Base-by-base conservation (phyloP, 2,797 vertebrate species). In the Sebastes trivittatus region DNA sequence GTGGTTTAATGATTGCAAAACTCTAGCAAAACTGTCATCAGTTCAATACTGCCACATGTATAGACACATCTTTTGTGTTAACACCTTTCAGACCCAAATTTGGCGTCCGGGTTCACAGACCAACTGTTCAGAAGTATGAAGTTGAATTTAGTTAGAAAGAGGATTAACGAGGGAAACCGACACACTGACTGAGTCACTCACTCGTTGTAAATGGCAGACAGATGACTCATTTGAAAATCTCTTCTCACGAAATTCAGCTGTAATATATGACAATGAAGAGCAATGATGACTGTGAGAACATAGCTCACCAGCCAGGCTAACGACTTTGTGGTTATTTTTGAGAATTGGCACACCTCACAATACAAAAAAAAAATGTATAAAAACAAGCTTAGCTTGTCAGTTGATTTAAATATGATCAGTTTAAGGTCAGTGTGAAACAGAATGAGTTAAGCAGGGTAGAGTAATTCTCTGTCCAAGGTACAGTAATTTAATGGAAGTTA, bases 221-320 rank as follows among this genome's bases (percentile, higher is more conserved):
- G 23, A 81, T 90, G 86, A 88, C 61, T 88, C 81, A 90, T 16
- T 59, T 46, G 18, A 59, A 73, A 62, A 27, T 23, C 22, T 72
- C 11, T 87, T 91, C 84, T 82, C 3, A 34, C 81, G 86, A 91
- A 93, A 77, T 84, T 79, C 60, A 71, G 23, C 59, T 78, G 54
- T n/a, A 55, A 13, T 11, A 13, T 4, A 29, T 9, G 23, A 30
- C 22, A 70, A n/a, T 13, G 42, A 23, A 61, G 8, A 77, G 30
- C 27, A 52, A 52, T 49, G 22, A 69, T 72, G 42, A 73, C 56
- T 77, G 42, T 27, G 36, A 4, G 9, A 42, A 4, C 18, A 29
- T 3, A 9, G 14, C 1, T 7, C 14, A 14, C 22, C 25, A 32
- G 3, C 6, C 60, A 56, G 52, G 10, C 16, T 16, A 16, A 55